Evolutionary conservation across 1,140 invertebrate species (phyloP).

Genomic region (Chironomus tepperi): DNA sequence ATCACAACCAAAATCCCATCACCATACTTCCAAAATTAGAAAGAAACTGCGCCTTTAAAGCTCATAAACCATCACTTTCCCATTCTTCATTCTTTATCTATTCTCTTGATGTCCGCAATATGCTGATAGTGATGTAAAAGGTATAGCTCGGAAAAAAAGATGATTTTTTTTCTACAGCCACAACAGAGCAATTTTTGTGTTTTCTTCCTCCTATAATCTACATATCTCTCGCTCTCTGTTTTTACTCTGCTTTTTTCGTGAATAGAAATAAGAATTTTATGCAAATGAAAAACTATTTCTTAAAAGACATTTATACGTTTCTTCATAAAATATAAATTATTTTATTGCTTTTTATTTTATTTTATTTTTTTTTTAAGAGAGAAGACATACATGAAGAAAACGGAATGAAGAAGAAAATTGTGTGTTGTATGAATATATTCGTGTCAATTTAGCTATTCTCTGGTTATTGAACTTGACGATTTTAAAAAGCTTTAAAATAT

Average conservation of each 20-base stretch:
- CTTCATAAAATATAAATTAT: conserved; percentile 22
- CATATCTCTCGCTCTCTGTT: too few relatives aligned
- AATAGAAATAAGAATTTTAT: conserved; percentile 24
- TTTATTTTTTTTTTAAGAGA: background rate
- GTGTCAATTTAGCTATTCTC: conserved; percentile 21
- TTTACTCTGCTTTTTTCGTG: background rate
- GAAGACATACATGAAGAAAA: background rate
- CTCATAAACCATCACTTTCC: too few relatives aligned
- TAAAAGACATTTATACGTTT: conserved; percentile 21
- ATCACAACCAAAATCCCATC: too few relatives aligned
- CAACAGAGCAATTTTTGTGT: background rate
- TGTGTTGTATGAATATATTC: conserved; percentile 3
- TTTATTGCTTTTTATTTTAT: conserved; percentile 19
- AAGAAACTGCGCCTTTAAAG: too few relatives aligned
- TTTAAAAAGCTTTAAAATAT: background rate
- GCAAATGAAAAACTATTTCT: conserved; percentile 18
- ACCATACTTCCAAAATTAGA: too few relatives aligned
- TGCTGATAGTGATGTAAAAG: too few relatives aligned
- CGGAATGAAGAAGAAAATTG: background rate
- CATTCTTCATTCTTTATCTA: too few relatives aligned
- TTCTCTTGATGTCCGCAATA: too few relatives aligned
- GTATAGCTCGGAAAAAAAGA: too few relatives aligned
- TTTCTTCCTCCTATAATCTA: background rate
- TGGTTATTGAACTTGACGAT: conserved; percentile 7
- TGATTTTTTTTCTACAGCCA: too few relatives aligned